Evolutionary conservation across 2,113 vertebrate genomes (phyloP).

Genomic region (Dasyornis broadbenti): DNA sequence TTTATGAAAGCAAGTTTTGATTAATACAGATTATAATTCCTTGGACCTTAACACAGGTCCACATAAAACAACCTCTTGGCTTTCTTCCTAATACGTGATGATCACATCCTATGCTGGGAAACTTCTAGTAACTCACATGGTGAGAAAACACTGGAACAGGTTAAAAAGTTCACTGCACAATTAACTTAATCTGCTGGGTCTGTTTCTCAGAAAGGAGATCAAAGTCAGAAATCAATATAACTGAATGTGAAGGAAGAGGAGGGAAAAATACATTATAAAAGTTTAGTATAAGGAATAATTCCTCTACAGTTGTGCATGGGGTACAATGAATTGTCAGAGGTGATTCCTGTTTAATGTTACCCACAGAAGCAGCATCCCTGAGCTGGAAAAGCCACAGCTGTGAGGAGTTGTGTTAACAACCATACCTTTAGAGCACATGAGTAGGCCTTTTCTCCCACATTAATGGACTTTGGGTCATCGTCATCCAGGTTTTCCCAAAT

Average conservation of each 20-base stretch:
- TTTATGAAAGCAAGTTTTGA: neutral
- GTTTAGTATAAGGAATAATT: neutral
- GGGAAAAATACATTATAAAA: neutral
- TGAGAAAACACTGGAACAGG: neutral
- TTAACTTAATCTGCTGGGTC: neutral
- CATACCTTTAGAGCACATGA: constrained; percentile 87
- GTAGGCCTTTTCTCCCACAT: constrained; percentile 90
- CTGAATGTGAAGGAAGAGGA: neutral
- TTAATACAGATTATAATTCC: neutral
- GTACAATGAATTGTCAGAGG: neutral
- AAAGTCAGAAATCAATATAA: neutral
- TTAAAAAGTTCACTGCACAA: neutral
- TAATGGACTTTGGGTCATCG: constrained; percentile 93
- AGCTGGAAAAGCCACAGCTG: neutral
- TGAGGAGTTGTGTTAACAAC: neutral
- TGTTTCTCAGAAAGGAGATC: neutral
- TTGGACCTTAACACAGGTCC: neutral
- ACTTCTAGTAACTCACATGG: neutral
- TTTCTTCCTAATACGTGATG: neutral
- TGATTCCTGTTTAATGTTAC: neutral
- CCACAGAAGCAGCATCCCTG: neutral
- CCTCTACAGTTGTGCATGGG: neutral
- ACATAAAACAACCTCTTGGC: neutral
- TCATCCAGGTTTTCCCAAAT: constrained; percentile 95
- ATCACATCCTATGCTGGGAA: neutral